Evolutionary conservation across 2,888 invertebrate species (phyloP), one percentile per base, ranked within the genome.

Genomic region (Lasioglossum calceatum): DNA sequence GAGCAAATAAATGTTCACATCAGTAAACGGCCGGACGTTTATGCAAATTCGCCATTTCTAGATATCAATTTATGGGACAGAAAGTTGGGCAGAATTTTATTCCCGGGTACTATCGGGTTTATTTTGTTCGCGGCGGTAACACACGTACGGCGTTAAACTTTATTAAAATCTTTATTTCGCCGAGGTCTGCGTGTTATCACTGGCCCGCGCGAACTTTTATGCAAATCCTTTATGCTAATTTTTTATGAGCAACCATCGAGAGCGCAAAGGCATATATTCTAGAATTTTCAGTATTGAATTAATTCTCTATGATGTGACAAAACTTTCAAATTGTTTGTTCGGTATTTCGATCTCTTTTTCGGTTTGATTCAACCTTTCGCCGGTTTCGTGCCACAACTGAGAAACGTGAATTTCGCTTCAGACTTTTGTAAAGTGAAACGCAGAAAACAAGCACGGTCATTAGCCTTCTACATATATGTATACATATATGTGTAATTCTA

Each of bases 21-120:
- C 61, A 16, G 61, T 61, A 27, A 27, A 61, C 27, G 14, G 27
- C 27, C 16, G 27, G 77, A 74, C 27, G 54, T 79, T 64, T 78
- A 8, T 74, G 64, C 58, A 42, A 54, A 36, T n/a, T 61, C 67
- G n/a, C 75, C 70, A 14, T n/a, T 61, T 42, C 44, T 36, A 61
- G 61, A 61, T 61, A 61, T 32, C 61, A 61, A 61, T 61, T 61
- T 61, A 61, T 32, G 61, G 16, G 27, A 5, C 14, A 61, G n/a
- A 61, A 61, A 61, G 61, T 61, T 61, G 61, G 61, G 2, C 27
- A 32, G 61, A 61, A 61, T 61, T 61, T 61, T 61, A 61, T 61
- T 61, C 27, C 27, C 61, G 1, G 27, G 23, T 27, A 61, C 27
- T 27, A 12, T 4, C 27, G 27, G 61, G 61, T 61, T 61, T 61